Evolutionary conservation across 2,888 invertebrate genomes (phyloP).

Genomic region (Hemithea aestivaria): DNA sequence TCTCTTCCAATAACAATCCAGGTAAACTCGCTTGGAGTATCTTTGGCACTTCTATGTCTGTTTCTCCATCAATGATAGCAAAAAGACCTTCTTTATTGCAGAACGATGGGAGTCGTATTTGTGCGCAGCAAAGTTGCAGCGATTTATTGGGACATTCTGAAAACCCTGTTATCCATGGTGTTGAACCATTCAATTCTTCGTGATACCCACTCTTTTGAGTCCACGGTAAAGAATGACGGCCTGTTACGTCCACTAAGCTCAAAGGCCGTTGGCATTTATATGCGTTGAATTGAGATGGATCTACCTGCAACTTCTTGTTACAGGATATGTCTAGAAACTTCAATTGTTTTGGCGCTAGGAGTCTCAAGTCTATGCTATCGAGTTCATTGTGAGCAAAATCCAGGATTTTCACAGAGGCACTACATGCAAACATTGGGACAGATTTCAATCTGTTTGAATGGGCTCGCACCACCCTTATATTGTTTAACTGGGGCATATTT

Average conservation of each 20-base stretch:
- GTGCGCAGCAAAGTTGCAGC: conserved; percentile 86
- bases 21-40: conserved; percentile 87
- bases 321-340: conserved; percentile 92
- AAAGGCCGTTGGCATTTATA: conserved; percentile 89
- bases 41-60: conserved; percentile 83
- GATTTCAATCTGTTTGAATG: conserved; percentile 89
- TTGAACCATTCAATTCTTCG: conserved; percentile 75
- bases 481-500: conserved; percentile 84
- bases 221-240: conserved; percentile 85
- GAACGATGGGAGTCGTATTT: conserved; percentile 87
- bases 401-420: conserved; percentile 85
- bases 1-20: conserved; percentile 88
- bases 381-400: conserved; percentile 92
- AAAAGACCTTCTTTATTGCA: conserved; percentile 90
- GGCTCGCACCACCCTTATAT: conserved; percentile 86
- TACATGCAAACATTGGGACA: conserved; percentile 87
- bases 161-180: conserved; percentile 90
- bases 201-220: conserved; percentile 71
- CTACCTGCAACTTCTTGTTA: conserved; percentile 89
- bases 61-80: conserved; percentile 90
- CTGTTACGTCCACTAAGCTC: conserved; percentile 91
- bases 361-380: conserved; percentile 87
- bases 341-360: conserved; percentile 88
- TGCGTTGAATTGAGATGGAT: conserved; percentile 88
- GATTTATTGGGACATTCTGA: conserved; percentile 89